phyloP scores from a whole-genome alignment of 2,797 vertebrate species.

The Antrozous pallidus region DNA sequence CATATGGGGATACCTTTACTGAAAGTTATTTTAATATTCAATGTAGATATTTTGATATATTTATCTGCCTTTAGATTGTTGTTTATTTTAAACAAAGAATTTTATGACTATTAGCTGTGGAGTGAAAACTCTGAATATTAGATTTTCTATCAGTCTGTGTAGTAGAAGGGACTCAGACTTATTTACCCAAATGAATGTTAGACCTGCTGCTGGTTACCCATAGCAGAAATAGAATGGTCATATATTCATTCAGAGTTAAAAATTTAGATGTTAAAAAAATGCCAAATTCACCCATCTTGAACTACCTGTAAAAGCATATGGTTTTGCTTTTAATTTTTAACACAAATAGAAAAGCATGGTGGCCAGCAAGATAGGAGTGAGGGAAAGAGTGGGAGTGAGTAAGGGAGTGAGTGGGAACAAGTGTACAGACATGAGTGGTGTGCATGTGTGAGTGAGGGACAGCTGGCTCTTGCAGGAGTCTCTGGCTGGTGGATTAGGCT shows the following conservation, averaged over 20 bases:
- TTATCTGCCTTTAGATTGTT: neutral
- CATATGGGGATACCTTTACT: neutral
- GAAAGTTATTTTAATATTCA: neutral
- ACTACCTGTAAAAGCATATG: neutral
- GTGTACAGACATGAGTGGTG: too few relatives aligned
- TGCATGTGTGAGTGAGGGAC: too few relatives aligned
- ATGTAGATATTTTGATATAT: neutral
- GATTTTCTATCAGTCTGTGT: neutral
- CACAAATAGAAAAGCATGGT: too few relatives aligned
- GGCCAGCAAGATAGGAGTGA: too few relatives aligned
- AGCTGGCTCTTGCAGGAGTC: too few relatives aligned
- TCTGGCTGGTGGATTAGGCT: too few relatives aligned
- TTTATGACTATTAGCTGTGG: neutral
- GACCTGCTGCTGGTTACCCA: neutral
- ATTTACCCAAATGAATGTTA: neutral
- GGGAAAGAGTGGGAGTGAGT: too few relatives aligned
- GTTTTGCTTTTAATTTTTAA: neutral
- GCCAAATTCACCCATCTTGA: neutral
- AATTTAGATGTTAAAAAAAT: neutral
- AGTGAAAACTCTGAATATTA: neutral
- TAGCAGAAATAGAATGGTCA: neutral
- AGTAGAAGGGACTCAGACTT: neutral
- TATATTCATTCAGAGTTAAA: neutral
- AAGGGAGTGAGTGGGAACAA: too few relatives aligned
- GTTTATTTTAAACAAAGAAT: neutral